Percentiles rank a stretch among this genome's conserved stretches.
phyloP scores from a whole-genome alignment of 2,113 vertebrate genomes.

The Parus major region DNA sequence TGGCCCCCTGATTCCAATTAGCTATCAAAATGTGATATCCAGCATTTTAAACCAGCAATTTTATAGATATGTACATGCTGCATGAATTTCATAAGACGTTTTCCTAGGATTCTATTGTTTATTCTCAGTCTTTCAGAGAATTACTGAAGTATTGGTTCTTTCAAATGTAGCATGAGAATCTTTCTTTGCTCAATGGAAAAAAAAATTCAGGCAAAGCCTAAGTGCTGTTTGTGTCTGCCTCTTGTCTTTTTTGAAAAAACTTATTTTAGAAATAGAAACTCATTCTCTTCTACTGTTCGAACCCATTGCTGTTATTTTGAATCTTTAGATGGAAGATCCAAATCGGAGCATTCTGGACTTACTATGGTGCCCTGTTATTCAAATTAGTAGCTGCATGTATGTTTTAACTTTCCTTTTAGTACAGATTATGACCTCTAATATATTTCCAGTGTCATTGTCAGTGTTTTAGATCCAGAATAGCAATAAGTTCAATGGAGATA shows the following conservation, averaged over 20 bases:
- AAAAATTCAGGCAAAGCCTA: neutral
- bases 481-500: neutral
- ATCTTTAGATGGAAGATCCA: neutral
- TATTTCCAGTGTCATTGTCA: neutral
- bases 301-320: neutral
- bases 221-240: slow-evolving; percentile 13
- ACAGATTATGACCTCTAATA: neutral
- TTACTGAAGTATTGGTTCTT: neutral
- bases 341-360: neutral
- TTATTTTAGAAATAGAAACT: slow-evolving; percentile 16
- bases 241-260: neutral
- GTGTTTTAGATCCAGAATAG: neutral
- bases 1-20: neutral
- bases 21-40: neutral
- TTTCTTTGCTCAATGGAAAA: slow-evolving; percentile 23
- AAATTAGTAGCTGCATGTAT: neutral
- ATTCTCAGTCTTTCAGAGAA: neutral
- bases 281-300: neutral
- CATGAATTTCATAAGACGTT: neutral
- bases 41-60: neutral
- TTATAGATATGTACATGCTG: neutral
- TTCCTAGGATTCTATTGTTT: neutral
- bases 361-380: neutral
- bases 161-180: neutral
- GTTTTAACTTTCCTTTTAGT: neutral